Conservation (phyloP, 2,888 invertebrate species). For the Anthrax anthrax region DNA sequence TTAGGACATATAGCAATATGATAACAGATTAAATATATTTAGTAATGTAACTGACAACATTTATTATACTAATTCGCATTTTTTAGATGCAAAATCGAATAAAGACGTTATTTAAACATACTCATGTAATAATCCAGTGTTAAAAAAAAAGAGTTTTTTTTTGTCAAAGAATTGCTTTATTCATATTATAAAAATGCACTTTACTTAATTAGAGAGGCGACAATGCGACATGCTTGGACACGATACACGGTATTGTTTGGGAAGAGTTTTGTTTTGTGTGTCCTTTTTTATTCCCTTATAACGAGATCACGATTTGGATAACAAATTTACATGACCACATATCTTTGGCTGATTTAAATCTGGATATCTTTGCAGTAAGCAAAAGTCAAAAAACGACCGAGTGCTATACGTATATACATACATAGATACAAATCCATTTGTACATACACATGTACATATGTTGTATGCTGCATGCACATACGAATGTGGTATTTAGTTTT, state of each 20-base stretch:
- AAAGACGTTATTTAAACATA: no score
- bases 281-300: constrained; percentile 11
- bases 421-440: neutral
- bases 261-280: constrained; percentile 12
- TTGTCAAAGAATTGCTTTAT: no score
- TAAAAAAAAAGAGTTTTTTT: no score
- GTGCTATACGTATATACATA: neutral
- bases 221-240: constrained; percentile 19
- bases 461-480: no score
- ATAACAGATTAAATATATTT: no score
- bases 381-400: no score
- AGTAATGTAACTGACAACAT: no score
- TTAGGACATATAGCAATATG: constrained; percentile 3
- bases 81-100: no score
- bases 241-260: constrained; percentile 16
- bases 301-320: constrained; percentile 21
- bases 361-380: constrained; percentile 2
- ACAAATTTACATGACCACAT: constrained; percentile 17
- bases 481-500: no score
- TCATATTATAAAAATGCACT: constrained; percentile 10
- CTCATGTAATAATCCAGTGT: no score
- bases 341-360: constrained; percentile 12
- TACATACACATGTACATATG: neutral
- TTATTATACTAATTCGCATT: no score
- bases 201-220: constrained; percentile 20